phyloP scores from a whole-genome alignment of 2,888 invertebrate species.

The Lottia scabra region DNA sequence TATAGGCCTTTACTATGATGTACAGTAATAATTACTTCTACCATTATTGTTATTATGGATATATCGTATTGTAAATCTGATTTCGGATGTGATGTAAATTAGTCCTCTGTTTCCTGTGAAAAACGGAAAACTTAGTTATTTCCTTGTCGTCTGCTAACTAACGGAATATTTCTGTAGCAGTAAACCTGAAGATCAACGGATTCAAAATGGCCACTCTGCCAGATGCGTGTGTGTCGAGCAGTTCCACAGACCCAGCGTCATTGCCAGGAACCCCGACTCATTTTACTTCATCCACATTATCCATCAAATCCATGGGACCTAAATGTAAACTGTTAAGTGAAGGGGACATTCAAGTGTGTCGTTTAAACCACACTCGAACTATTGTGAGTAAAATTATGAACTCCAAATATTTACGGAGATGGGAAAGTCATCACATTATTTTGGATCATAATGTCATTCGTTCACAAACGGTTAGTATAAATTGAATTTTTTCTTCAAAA shows the following conservation, averaged over 20 bases:
- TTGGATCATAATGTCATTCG: conserved; percentile 78
- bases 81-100: too few species aligned
- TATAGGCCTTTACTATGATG: too few species aligned
- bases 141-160: too few species aligned
- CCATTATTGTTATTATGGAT: too few species aligned
- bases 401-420: conserved; percentile 81
- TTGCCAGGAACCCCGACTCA: conserved; percentile 17
- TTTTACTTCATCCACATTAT: conserved; percentile 25
- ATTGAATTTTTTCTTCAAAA: not conserved
- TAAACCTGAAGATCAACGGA: not conserved
- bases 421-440: conserved; percentile 82
- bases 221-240: conserved; percentile 34
- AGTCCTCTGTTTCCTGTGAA: too few species aligned
- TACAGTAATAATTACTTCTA: too few species aligned
- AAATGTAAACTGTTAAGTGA: conserved; percentile 78
- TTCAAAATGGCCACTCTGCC: conserved; percentile 42
- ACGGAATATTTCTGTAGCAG: too few species aligned
- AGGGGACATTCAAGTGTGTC: conserved; percentile 81
- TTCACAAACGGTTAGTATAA: conserved; percentile 79
- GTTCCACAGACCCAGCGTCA: conserved; percentile 31
- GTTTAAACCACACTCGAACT: conserved; percentile 82
- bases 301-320: conserved; percentile 48
- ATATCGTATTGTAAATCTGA: too few species aligned
- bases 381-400: conserved; percentile 84
- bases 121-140: too few species aligned